Percentiles rank a stretch among this genome's conserved stretches.
Conservation (phyloP, 2,888 invertebrate genomes). For the Eupeodes luniger region DNA sequence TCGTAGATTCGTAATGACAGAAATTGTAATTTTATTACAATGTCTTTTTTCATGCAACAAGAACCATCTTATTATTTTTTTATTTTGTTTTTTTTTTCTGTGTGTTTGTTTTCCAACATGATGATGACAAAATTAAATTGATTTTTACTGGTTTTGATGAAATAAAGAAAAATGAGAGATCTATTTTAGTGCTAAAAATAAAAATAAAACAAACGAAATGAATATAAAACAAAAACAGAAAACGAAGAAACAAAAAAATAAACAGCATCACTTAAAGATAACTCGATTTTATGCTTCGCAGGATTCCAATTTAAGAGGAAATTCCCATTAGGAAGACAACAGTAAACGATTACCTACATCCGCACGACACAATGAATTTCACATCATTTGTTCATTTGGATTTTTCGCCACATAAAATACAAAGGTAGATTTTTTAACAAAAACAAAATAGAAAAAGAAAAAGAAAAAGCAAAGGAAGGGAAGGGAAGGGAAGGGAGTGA, state of each 20-base stretch:
- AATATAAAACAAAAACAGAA: conserved; percentile 8
- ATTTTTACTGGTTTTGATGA: conserved; percentile 19
- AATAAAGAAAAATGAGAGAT: conserved; percentile 35
- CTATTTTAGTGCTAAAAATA: conserved; percentile 28
- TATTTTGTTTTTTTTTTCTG: too few species aligned
- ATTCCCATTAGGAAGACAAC: conserved; percentile 75
- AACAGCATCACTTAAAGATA: conserved; percentile 70
- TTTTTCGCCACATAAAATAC: conserved; percentile 72
- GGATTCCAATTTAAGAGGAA: conserved; percentile 73
- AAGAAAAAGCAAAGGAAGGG: too few species aligned
- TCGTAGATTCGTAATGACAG: neutral
- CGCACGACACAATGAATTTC: conserved; percentile 62
- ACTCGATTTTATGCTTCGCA: conserved; percentile 75
- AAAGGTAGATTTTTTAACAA: conserved; percentile 19
- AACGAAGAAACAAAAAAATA: conserved; percentile 2
- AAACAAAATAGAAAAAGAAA: too few species aligned
- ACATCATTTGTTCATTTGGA: conserved; percentile 71
- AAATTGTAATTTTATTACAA: conserved; percentile 4
- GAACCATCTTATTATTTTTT: conserved; percentile 17
- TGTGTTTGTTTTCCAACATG: neutral
- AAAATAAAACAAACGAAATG: conserved; percentile 5
- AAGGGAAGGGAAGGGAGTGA: neutral
- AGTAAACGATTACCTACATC: conserved; percentile 69
- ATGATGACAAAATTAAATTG: conserved; percentile 29
- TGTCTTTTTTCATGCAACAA: conserved; percentile 16